phyloP scores from a whole-genome alignment of 2,113 vertebrate genomes.

The Recurvirostra avosetta region DNA sequence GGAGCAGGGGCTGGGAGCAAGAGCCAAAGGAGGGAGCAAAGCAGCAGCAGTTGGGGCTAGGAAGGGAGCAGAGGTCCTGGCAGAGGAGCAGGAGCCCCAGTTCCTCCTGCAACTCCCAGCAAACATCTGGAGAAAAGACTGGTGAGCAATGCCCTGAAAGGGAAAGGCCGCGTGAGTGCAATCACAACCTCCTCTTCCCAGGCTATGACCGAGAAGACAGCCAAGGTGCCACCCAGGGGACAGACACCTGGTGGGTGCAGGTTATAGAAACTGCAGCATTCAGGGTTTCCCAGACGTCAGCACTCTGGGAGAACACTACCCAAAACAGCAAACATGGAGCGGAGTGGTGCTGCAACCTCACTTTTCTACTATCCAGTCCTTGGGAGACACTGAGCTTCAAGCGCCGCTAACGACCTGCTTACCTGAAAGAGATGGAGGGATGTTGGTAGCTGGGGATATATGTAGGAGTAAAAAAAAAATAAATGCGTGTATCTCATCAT shows the following conservation, averaged over 20 bases:
- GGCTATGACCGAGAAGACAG: background rate
- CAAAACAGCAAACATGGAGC: background rate
- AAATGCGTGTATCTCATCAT: background rate
- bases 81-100: background rate
- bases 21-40: background rate
- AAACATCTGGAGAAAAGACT: background rate
- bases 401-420: background rate
- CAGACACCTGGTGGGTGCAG: background rate
- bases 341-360: background rate
- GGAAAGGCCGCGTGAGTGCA: background rate
- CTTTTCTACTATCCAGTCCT: background rate
- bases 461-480: background rate
- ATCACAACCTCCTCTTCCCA: background rate
- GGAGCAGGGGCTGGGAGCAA: background rate
- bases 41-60: background rate
- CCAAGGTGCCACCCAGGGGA: background rate
- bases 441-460: background rate
- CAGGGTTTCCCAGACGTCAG: background rate
- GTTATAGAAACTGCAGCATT: background rate
- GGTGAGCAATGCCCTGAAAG: background rate
- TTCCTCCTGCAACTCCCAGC: background rate
- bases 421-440: background rate
- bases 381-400: background rate
- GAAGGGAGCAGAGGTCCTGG: background rate
- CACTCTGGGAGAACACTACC: background rate